These are phyloP conservation scores for Chironomus tepperi DNA, from an alignment of 1,140 invertebrate species.

Conservation along the genomic window DNA sequence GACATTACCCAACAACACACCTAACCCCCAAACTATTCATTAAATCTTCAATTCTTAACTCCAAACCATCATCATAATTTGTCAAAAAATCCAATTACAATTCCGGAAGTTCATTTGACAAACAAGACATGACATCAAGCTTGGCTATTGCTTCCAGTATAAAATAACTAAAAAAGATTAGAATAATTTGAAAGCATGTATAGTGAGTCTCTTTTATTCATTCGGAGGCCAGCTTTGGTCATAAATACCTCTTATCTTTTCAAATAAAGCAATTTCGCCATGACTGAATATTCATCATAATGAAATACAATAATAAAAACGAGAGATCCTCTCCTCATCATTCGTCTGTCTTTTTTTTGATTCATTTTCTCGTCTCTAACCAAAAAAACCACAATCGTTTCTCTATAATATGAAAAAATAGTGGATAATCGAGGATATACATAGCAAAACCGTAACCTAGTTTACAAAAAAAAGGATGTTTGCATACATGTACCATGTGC, in stretches of 20 bases:
- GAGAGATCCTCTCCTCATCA: neutral
- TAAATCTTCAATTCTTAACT: no score
- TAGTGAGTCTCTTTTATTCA: neutral
- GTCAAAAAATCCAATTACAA: no score
- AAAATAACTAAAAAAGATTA: no score
- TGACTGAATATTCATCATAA: conserved; percentile 11
- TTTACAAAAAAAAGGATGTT: neutral
- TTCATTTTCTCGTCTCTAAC: neutral
- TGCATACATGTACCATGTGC: neutral
- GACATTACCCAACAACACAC: no score
- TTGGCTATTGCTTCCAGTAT: no score
- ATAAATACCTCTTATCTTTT: conserved; percentile 9
- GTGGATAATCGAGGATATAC: neutral
- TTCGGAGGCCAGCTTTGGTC: neutral
- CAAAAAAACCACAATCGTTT: neutral
- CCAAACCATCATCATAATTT: no score
- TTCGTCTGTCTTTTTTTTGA: neutral
- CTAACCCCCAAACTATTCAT: no score
- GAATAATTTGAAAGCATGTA: no score
- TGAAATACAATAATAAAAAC: conserved; percentile 15
- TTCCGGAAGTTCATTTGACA: no score
- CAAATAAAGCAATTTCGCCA: neutral
- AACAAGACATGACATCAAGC: no score
- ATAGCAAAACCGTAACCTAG: neutral
- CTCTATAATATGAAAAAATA: neutral